A percentile compares a stretch with the other conserved stretches of the same genome.
phyloP scores from a whole-genome alignment of 2,888 invertebrate species.

The Leucophora obtusa region DNA sequence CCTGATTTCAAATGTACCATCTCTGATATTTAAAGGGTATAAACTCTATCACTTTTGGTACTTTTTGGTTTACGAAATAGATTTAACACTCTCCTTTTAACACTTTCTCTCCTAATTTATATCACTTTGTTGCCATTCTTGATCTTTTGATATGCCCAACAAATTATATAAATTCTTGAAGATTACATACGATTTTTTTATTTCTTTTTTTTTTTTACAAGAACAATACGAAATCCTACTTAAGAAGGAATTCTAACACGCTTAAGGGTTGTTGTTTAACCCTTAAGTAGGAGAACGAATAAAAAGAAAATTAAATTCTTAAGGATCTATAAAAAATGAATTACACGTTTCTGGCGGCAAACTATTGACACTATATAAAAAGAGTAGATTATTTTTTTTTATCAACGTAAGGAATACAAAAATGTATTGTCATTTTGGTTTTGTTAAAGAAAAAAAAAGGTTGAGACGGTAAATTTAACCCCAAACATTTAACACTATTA shows the following conservation, averaged over 20 bases:
- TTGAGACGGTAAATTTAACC: slow-evolving; percentile 56
- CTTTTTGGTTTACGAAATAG: too few relatives aligned
- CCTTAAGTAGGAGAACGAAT: slow-evolving; percentile 61
- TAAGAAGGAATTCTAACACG: slow-evolving; percentile 43
- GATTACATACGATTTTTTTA: not conserved
- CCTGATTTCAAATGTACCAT: too few relatives aligned
- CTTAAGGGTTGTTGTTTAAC: slow-evolving; percentile 58
- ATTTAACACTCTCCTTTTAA: not conserved
- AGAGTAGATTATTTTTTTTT: slow-evolving; percentile 26
- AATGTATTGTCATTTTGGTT: slow-evolving; percentile 32
- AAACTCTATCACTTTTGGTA: too few relatives aligned
- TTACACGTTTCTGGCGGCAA: slow-evolving; percentile 53
- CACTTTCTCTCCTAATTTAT: not conserved
- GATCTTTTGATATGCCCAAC: slow-evolving; percentile 1
- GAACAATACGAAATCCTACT: slow-evolving; percentile 40
- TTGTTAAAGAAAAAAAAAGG: slow-evolving; percentile 33
- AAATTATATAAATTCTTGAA: not conserved
- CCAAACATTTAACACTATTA: slow-evolving; percentile 52
- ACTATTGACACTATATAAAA: slow-evolving; percentile 47
- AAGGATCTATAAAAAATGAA: slow-evolving; percentile 59
- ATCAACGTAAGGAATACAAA: slow-evolving; percentile 28
- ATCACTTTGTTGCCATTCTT: not conserved
- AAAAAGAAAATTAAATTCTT: slow-evolving; percentile 18
- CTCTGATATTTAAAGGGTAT: too few relatives aligned
- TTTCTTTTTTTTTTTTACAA: slow-evolving; percentile 10